phyloP scores from a whole-genome alignment of 2,113 vertebrate species.

The Poeciliopsis prolifica region DNA sequence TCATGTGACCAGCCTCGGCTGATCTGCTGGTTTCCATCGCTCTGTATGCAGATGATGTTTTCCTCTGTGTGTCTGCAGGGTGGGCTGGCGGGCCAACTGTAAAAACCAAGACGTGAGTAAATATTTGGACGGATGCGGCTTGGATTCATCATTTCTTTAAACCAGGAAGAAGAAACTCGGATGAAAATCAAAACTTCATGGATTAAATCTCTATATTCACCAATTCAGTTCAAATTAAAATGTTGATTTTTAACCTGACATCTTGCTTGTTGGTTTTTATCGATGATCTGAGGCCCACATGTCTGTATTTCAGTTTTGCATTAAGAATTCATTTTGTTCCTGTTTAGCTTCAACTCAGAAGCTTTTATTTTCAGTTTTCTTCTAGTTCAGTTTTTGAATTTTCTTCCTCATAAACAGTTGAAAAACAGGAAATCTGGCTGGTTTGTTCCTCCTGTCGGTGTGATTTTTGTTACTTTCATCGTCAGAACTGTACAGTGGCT shows the following conservation, averaged over 20 bases:
- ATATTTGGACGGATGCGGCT: slow-evolving; percentile 36
- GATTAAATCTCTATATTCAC: not conserved
- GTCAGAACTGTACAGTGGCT: too few relatives aligned
- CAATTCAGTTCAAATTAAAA: not conserved
- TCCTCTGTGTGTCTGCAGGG: slow-evolving; percentile 45
- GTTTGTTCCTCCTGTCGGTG: too few relatives aligned
- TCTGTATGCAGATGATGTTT: not conserved
- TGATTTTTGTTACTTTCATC: too few relatives aligned
- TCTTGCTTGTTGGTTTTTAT: not conserved
- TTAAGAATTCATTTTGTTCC: too few relatives aligned
- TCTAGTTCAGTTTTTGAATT: too few relatives aligned
- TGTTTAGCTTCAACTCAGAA: too few relatives aligned
- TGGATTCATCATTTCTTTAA: slow-evolving; percentile 8
- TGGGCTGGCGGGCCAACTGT: slow-evolving; percentile 24
- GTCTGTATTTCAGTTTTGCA: too few relatives aligned
- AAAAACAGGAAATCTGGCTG: too few relatives aligned
- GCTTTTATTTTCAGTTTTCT: too few relatives aligned
- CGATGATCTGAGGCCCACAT: not conserved
- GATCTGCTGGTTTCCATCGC: too few relatives aligned
- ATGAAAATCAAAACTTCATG: not conserved
- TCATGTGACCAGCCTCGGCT: not conserved
- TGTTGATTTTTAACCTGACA: not conserved
- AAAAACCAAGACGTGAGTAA: not conserved
- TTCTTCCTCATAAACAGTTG: too few relatives aligned
- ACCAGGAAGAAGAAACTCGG: not conserved